phyloP scores from a whole-genome alignment of 2,113 vertebrate genomes.

The Nannobrachium achirus region DNA sequence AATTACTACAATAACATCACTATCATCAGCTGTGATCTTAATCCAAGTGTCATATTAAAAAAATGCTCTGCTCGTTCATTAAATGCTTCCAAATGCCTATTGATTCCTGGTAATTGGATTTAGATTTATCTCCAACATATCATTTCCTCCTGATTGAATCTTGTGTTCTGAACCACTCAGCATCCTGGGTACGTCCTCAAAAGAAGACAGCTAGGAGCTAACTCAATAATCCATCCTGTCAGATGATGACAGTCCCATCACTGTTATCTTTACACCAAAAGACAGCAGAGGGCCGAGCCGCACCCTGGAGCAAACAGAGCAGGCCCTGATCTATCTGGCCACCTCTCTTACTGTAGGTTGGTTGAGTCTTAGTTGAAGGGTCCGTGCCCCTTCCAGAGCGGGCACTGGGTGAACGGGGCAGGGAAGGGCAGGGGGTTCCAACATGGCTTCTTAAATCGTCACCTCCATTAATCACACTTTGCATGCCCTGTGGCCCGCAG shows the following conservation, averaged over 20 bases:
- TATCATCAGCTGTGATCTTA: too few species aligned
- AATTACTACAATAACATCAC: neutral
- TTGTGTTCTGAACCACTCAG: too few species aligned
- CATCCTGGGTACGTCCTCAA: neutral
- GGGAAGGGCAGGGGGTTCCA: conserved; percentile 23
- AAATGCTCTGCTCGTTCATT: neutral
- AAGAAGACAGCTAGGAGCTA: conserved; percentile 13
- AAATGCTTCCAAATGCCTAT: neutral
- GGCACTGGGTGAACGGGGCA: too few species aligned
- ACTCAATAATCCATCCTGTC: neutral
- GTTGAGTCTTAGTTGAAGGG: too few species aligned
- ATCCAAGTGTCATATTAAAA: neutral
- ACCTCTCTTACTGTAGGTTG: conserved; percentile 29
- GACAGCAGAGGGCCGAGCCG: too few species aligned
- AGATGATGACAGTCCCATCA: conserved; percentile 10
- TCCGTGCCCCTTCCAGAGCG: too few species aligned
- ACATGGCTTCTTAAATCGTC: conserved; percentile 69
- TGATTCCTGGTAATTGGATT: neutral
- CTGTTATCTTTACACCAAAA: neutral
- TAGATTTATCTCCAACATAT: neutral
- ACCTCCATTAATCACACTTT: conserved; percentile 84
- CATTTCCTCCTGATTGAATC: conserved; percentile 13
- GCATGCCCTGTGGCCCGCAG: conserved; percentile 59
- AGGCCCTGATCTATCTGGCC: conserved; percentile 47
- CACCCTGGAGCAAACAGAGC: neutral